These are phyloP conservation scores for Drosophila tripunctata DNA, from an alignment of 2,888 invertebrate species.

Conservation along the genomic window DNA sequence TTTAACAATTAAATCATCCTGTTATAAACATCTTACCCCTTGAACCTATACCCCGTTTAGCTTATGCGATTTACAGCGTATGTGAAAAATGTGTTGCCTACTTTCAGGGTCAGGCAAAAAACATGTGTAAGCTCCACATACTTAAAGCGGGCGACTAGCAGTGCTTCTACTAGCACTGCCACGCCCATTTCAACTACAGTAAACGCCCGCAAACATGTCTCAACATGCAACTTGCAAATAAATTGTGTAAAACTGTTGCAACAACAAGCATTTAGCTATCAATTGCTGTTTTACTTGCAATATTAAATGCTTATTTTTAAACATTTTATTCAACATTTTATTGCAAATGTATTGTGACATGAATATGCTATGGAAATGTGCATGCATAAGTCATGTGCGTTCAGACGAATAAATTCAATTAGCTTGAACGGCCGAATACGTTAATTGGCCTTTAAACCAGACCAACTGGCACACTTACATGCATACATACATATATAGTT, in stretches of 20 bases:
- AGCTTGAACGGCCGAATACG: constrained; percentile 50
- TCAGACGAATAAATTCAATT: constrained; percentile 65
- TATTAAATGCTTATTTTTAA: neutral
- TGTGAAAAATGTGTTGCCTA: constrained; percentile 1
- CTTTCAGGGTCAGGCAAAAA: constrained; percentile 1
- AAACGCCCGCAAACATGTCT: constrained; percentile 6
- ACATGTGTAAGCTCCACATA: constrained; percentile 15
- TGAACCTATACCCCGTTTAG: neutral
- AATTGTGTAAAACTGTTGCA: neutral
- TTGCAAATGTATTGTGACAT: constrained; percentile 19
- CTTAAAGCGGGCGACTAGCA: constrained; percentile 14
- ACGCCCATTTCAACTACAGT: neutral
- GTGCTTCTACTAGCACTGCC: neutral
- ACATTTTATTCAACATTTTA: neutral
- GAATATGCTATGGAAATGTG: constrained; percentile 37
- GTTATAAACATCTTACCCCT: neutral
- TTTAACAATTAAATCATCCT: neutral
- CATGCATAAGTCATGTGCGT: constrained; percentile 35
- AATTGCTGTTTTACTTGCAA: constrained; percentile 4
- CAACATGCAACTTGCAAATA: neutral
- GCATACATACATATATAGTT: too few relatives aligned
- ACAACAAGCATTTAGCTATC: constrained; percentile 26
- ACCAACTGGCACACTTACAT: too few relatives aligned
- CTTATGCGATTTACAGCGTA: neutral
- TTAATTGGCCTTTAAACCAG: too few relatives aligned